Evolutionary conservation across 2,797 vertebrate species (phyloP), one percentile per base, ranked within the genome.

Genomic region (Sciurus vulgaris): DNA sequence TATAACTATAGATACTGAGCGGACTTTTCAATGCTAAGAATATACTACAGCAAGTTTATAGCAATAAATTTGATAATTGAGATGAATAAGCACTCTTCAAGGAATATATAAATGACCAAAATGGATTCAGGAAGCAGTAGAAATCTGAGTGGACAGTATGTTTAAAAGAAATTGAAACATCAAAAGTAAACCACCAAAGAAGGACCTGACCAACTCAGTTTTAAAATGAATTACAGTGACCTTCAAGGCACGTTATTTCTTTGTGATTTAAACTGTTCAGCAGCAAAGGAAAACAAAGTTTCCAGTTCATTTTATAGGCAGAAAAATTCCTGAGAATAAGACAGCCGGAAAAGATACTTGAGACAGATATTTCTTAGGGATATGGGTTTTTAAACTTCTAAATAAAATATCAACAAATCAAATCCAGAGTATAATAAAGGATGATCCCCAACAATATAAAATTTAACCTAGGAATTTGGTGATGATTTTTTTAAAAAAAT

Each of bases 341-440:
- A n/a, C 2, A 44, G 10, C 49, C 30, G 26, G 72, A 82, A 70
- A 82, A 33, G 30, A 20, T 30, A 74, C 35, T 51, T 72, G 2
- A 82, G 47, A 69, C 15, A 72, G 47, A 35, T 49, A 61, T 18
- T 22, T 91, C 47, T 78, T 56, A 94, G n/a, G 13, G 85, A 72
- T 86, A 74, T 14, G 89, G 5, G 47, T 72, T 95, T 92, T 41
- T 35, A 88, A 63, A 94, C 35, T 74, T 87, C 76, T 92, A 77
- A 92, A 74, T 82, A 88, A 96, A 86, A 84, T 92, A 76, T 56
- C 11, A 79, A 63, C 35, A 95, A 83, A 83, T 26, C 51, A 35
- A 93, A 79, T 89, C 13, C 33, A 81, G n/a, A 59, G 35, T 41
- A 84, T 44, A 72, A 79, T 47, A 78, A 84, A 88, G 15, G 17